phyloP scores from a whole-genome alignment of 1,140 invertebrate genomes.

The Cepaea nemoralis region DNA sequence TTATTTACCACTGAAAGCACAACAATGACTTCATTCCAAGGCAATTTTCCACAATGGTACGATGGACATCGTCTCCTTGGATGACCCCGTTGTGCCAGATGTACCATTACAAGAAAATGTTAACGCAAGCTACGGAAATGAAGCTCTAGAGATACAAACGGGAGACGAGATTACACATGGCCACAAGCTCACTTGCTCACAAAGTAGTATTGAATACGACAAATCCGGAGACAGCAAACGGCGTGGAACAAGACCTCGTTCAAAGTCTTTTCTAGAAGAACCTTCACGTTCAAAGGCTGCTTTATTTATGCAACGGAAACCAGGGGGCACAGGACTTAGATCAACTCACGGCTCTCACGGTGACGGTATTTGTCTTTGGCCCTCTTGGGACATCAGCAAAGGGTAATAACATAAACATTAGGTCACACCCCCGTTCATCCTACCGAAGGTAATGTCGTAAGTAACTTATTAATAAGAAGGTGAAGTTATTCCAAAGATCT shows the following conservation, averaged over 20 bases:
- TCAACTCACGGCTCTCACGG: conserved; percentile 30
- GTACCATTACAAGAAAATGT: not conserved
- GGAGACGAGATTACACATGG: conserved; percentile 15
- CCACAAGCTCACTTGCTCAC: conserved; percentile 31
- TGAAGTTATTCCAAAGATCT: not conserved
- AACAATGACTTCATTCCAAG: conserved; percentile 23
- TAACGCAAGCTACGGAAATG: not conserved
- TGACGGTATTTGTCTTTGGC: conserved; percentile 17
- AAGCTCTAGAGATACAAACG: not conserved
- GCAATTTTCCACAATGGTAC: conserved; percentile 14
- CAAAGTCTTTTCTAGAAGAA: conserved; percentile 29
- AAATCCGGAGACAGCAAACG: conserved; percentile 14
- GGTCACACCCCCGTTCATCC: not conserved
- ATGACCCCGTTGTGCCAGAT: conserved; percentile 5
- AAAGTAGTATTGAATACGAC: conserved; percentile 32
- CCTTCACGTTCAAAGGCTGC: conserved; percentile 25
- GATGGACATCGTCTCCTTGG: conserved; percentile 20
- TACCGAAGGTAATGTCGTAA: not conserved
- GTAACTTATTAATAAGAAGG: not conserved
- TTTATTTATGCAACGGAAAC: conserved; percentile 26
- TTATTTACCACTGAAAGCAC: conserved; percentile 20
- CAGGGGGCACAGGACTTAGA: conserved; percentile 9
- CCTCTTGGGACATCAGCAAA: conserved; percentile 23
- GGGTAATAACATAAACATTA: conserved; percentile 9
- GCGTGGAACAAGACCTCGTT: conserved; percentile 18